These are phyloP conservation scores for Perca schrenkii DNA, from an alignment of 2,113 vertebrate genomes.

Conservation along the genomic window DNA sequence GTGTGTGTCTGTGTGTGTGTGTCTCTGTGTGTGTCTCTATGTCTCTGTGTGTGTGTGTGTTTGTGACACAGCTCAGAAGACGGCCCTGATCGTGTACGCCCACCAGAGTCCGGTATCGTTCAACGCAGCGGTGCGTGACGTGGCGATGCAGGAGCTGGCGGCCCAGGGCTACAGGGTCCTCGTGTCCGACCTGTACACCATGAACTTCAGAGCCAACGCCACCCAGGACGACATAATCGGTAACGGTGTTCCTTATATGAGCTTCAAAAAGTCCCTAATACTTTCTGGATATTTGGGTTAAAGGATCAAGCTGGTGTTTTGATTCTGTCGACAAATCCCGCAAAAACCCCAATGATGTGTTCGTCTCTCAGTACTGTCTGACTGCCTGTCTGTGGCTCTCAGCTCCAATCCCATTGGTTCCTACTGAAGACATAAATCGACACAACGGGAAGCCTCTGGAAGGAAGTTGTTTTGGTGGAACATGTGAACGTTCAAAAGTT, in stretches of 20 bases:
- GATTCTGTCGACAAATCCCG: not conserved
- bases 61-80: conserved; percentile 68
- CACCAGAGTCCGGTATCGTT: conserved; percentile 85
- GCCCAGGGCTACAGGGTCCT: conserved; percentile 81
- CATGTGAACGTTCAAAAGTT: too few relatives aligned
- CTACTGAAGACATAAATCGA: not conserved
- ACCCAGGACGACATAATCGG: conserved; percentile 78
- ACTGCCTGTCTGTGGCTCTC: not conserved
- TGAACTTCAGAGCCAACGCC: conserved; percentile 75
- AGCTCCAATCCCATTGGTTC: not conserved
- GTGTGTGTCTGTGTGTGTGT: not conserved
- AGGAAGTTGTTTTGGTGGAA: too few relatives aligned
- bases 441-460: too few relatives aligned
- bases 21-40: not conserved
- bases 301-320: not conserved
- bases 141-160: conserved; percentile 72
- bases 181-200: conserved; percentile 86
- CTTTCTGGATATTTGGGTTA: not conserved
- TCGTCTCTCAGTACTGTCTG: not conserved
- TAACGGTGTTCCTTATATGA: conserved; percentile 22
- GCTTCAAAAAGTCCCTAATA: not conserved
- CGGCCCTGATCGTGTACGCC: conserved; percentile 76
- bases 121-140: conserved; percentile 85
- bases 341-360: not conserved
- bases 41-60: not conserved